A percentile compares a stretch with the other conserved stretches of the same genome.
phyloP scores from a whole-genome alignment of 2,113 vertebrate genomes.

The Microcebus tavaratra region DNA sequence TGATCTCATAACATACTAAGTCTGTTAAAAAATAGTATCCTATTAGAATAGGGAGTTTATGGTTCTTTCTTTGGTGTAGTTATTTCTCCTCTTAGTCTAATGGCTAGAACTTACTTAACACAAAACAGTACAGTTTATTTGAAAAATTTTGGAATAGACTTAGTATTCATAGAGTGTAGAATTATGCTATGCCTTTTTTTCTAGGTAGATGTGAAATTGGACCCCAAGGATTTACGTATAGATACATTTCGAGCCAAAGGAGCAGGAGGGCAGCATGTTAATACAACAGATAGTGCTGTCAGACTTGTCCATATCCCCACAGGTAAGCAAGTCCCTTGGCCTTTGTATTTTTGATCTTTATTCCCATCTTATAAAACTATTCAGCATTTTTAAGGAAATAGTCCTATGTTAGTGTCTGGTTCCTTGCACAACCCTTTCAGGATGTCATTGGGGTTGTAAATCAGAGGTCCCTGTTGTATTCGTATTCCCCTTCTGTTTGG shows the following conservation, averaged over 20 bases:
- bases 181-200: slow-evolving; percentile 46
- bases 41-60: background rate
- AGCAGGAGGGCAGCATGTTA: slow-evolving; percentile 95
- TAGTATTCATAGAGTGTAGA: background rate
- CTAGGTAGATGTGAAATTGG: slow-evolving; percentile 91
- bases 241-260: slow-evolving; percentile 95
- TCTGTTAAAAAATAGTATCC: background rate
- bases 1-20: background rate
- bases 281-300: slow-evolving; percentile 96
- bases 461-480: background rate
- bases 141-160: background rate
- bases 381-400: background rate
- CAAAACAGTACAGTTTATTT: background rate
- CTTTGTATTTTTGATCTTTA: background rate
- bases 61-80: background rate
- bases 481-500: background rate
- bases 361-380: background rate
- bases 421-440: background rate
- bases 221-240: slow-evolving; percentile 91
- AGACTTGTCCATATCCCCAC: slow-evolving; percentile 94
- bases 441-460: background rate
- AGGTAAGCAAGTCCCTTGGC: slow-evolving; percentile 81
- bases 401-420: background rate
- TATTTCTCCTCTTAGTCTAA: background rate
- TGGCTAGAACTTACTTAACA: background rate